Base-by-base conservation (phyloP, 2,797 vertebrate genomes). In the Girardinus metallicus region DNA sequence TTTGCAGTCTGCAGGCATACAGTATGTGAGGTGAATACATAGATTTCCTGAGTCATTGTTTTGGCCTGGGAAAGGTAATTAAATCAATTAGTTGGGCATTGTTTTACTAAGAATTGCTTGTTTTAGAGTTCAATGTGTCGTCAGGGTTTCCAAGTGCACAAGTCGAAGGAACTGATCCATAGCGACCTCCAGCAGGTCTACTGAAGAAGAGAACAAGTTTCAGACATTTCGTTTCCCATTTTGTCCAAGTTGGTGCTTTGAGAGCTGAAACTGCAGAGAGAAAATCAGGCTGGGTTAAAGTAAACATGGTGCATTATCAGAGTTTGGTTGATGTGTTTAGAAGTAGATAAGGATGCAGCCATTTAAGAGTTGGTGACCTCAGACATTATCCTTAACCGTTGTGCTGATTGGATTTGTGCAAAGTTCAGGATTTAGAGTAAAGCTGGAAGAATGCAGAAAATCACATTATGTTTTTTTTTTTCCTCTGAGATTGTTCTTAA, bases 101-200 rank as follows among this genome's bases (percentile, higher is more conserved):
- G 23, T 41, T 13, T 70, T 39, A 77, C 9, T 51, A 68, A n/a
- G 31, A 51, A 53, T 7, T 53, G 23, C 57, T 68, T 68, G 44
- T 51, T 77, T 68, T 51, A 68, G n/a, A 51, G 62, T 47, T 77
- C 64, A 76, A 64, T 18, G 43, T 47, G 60, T 64, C 41, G 2
- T 55, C 6, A 0, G 10, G 26, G 75, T 49, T 49, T 68, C 49
- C 16, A n/a, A 53, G 60, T 15, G 10, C 43, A 62, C 31, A 41
- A 76, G 31, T 53, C 46, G 18, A 12, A 23, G 57, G 2, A 66
- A 39, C 4, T 36, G 47, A 77, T 47, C 26, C 26, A 29, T 0
- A 77, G 57, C 43, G 36, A 18, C 46, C 18, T 77, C 64, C 26
- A 43, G 64, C 41, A 13, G 43, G 43, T 76, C 15, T 23, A 18